Evolutionary conservation across 2,113 vertebrate genomes (phyloP).

Genomic region (Craseonycteris thonglongyai): DNA sequence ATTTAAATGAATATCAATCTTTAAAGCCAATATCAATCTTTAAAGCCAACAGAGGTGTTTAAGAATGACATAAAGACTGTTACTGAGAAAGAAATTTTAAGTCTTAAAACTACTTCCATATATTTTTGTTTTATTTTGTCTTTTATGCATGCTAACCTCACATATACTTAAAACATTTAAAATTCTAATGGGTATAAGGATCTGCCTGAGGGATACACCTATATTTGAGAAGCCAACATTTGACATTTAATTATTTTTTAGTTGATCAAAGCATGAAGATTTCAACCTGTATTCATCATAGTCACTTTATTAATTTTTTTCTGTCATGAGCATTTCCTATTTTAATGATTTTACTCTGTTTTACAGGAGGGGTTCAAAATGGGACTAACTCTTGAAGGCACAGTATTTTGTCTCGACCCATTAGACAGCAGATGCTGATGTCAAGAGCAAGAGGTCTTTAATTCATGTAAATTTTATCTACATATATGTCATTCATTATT

Average conservation of each 20-base stretch:
- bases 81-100: neutral
- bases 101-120: neutral
- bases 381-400: conserved; percentile 98
- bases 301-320: neutral
- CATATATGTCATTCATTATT: neutral
- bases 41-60: neutral
- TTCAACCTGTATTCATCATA: neutral
- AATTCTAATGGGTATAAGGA: neutral
- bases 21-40: neutral
- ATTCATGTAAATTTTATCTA: conserved; percentile 1
- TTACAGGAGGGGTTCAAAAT: conserved; percentile 99
- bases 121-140: neutral
- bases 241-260: neutral
- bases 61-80: neutral
- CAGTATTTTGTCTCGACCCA: conserved; percentile 95
- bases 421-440: conserved; percentile 95
- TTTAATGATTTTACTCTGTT: conserved; percentile 61
- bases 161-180: neutral
- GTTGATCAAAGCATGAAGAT: neutral
- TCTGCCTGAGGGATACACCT: neutral
- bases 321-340: neutral
- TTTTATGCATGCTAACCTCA: neutral
- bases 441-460: conserved; percentile 63
- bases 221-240: neutral
- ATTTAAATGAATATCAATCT: neutral